Conservation (phyloP, 1,140 invertebrate genomes). For the Drosophila yakuba region DNA sequence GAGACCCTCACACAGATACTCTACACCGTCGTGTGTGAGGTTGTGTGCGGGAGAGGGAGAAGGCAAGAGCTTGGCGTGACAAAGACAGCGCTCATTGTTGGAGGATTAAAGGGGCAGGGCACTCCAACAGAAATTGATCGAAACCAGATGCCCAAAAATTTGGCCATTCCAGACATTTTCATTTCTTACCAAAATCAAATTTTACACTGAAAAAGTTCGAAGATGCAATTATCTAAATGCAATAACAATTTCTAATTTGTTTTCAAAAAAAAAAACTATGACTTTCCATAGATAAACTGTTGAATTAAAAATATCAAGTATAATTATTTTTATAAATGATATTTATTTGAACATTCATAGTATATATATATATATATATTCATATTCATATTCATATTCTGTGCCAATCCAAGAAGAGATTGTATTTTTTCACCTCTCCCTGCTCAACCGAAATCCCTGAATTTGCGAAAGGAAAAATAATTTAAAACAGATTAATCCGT, state of each 20-base stretch:
- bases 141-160: constrained; percentile 19
- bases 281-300: too few species aligned
- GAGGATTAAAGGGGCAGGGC: constrained; percentile 65
- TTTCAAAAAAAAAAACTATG: too few species aligned
- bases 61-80: constrained; percentile 22
- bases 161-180: not conserved
- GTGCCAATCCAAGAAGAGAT: constrained; percentile 43
- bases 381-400: too few species aligned
- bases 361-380: too few species aligned
- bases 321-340: too few species aligned
- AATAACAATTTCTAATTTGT: too few species aligned
- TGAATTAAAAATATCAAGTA: too few species aligned
- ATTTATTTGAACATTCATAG: too few species aligned
- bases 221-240: not conserved
- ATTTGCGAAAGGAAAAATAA: constrained; percentile 59
- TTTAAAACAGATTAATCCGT: constrained; percentile 83
- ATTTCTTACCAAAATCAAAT: not conserved
- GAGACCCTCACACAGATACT: constrained; percentile 45
- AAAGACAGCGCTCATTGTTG: constrained; percentile 38
- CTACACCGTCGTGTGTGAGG: constrained; percentile 9
- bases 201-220: not conserved
- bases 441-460: constrained; percentile 25
- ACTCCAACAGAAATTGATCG: constrained; percentile 34
- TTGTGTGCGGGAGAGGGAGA: constrained; percentile 18
- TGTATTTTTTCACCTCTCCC: constrained; percentile 18